A percentile compares a stretch with the other conserved stretches of the same genome.
Conservation (phyloP, 2,888 invertebrate species). For the Lasioglossum villosulum region DNA sequence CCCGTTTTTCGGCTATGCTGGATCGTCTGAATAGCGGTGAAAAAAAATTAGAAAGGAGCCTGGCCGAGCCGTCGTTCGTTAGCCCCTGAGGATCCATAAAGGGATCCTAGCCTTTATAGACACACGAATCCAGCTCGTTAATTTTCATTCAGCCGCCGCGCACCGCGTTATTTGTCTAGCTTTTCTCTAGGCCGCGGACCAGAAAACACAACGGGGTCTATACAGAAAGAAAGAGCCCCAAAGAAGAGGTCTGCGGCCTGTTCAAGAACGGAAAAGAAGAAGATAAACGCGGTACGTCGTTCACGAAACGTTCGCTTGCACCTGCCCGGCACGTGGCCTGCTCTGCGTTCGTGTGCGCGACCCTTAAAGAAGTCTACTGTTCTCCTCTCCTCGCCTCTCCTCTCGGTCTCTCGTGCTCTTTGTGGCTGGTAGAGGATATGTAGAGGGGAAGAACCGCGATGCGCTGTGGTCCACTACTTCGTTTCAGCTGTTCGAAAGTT, state of each 20-base stretch:
- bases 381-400: not conserved
- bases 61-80: not conserved
- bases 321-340: slow-evolving; percentile 71
- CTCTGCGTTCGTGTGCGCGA: slow-evolving; percentile 48
- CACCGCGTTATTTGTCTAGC: slow-evolving; percentile 55
- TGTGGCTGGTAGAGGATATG: not conserved
- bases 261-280: slow-evolving; percentile 22
- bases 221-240: not conserved
- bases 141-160: slow-evolving; percentile 63
- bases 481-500: not conserved
- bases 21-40: slow-evolving; percentile 2
- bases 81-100: slow-evolving; percentile 18
- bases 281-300: slow-evolving; percentile 62
- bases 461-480: not conserved
- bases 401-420: not conserved
- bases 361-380: slow-evolving; percentile 29
- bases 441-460: not conserved
- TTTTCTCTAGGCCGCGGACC: slow-evolving; percentile 13
- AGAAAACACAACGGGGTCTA: not conserved
- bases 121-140: slow-evolving; percentile 66
- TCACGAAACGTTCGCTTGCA: slow-evolving; percentile 61
- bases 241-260: slow-evolving; percentile 12
- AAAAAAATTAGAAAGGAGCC: not conserved
- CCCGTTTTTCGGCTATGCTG: not conserved
- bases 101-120: slow-evolving; percentile 56